Evolutionary conservation across 1,140 invertebrate genomes (phyloP), one percentile per base, ranked within the genome.

Genomic region (Drosophila nebulosa): DNA sequence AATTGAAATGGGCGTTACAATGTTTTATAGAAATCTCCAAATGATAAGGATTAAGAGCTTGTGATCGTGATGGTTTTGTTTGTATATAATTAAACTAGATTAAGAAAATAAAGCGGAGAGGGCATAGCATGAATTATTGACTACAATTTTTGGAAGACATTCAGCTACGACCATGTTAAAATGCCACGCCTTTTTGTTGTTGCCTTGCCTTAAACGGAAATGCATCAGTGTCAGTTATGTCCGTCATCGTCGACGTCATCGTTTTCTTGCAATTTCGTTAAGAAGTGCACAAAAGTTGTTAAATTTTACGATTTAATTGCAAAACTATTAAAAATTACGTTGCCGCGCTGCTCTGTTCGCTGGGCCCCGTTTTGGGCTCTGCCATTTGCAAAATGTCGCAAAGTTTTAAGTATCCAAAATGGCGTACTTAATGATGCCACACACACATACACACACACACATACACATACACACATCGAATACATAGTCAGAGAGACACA

Each of bases 241-340:
- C 65, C 72, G 74, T 50, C 10, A 10, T 30, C 10, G 35, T 52
- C 39, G 39, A 9, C 39, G 39, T 46, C 39, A 46, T 46, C 39
- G 39, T 46, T 46, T 46, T 46, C 39, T 46, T 46, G 71, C 71
- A 85, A 80, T 80, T 89, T 89, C 80, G 69, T 80, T 78, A 89
- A 85, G 85, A 89, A 88, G 79, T 89, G 85, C 80, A 74, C 80
- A 89, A 89, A 46, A 89, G 85, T 89, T 89, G 85, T 89, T 80
- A 89, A 89, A 89, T 85, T 89, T 89, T 89, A 89, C 85, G 85
- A 86, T 89, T 89, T 89, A 89, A 89, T 89, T 89, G 80, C 85
- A 70, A 80, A 80, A 85, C 80, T 89, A 85, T 89, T 89, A 89
- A 89, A 89, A 89, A 89, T 89, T 85, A 89, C 77, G 80, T 89